A percentile compares a stretch with the other conserved stretches of the same genome.
Conservation (phyloP, 2,888 invertebrate genomes). For the Drosophila niveifrons region DNA sequence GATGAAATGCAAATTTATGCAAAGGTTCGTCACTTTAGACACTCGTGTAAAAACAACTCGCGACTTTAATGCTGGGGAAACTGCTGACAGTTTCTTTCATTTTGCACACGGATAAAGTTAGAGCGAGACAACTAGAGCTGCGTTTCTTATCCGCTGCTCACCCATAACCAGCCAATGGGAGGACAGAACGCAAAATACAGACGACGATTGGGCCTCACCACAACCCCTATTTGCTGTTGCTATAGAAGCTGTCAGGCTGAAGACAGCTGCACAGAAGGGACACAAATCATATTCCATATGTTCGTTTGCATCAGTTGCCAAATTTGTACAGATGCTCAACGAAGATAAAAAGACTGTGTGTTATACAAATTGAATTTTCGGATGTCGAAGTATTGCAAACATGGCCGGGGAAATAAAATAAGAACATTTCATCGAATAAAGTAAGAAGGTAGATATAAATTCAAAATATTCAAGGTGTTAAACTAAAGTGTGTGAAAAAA, state of each 20-base stretch:
- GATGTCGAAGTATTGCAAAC: conserved; percentile 20
- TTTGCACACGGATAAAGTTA: conserved; percentile 70
- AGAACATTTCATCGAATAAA: background rate
- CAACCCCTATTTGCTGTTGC: conserved; percentile 49
- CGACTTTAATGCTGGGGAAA: conserved; percentile 37
- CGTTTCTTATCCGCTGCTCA: conserved; percentile 58
- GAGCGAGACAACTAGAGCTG: conserved; percentile 66
- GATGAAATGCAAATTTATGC: conserved; percentile 63
- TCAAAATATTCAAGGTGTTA: background rate
- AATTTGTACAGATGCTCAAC: conserved; percentile 53
- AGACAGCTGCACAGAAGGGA: conserved; percentile 49
- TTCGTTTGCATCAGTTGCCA: conserved; percentile 35
- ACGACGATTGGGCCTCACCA: conserved; percentile 39
- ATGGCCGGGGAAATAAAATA: conserved; percentile 1
- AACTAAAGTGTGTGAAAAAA: background rate
- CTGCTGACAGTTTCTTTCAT: conserved; percentile 58
- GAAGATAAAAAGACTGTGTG: conserved; percentile 37
- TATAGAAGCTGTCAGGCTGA: conserved; percentile 1
- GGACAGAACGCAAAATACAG: conserved; percentile 19
- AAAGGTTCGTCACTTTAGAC: conserved; percentile 25
- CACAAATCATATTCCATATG: conserved; percentile 25
- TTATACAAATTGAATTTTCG: conserved; percentile 34
- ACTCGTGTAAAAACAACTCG: background rate
- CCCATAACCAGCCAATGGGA: conserved; percentile 53
- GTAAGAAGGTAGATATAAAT: background rate